Conservation (phyloP, 1,140 invertebrate genomes). For the Acromyrmex heyeri region DNA sequence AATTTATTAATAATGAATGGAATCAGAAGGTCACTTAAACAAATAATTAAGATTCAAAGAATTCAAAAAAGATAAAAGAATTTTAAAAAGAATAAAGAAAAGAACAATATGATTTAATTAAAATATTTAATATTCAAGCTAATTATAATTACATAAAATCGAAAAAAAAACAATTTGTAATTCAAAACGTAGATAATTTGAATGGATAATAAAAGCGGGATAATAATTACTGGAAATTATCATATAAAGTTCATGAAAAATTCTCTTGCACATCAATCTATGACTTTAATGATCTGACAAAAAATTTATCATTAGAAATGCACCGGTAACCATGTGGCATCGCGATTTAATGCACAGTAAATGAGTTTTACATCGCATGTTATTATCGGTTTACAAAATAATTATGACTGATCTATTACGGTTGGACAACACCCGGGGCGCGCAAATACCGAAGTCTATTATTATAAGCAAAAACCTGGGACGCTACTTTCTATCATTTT, state of each 20-base stretch:
- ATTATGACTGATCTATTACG: conserved; percentile 10
- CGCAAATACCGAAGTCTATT: neutral
- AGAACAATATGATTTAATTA: neutral
- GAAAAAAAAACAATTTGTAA: neutral
- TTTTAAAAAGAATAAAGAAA: neutral
- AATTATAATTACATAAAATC: neutral
- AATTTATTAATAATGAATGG: neutral
- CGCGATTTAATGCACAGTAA: neutral
- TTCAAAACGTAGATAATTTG: neutral
- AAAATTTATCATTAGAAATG: conserved; percentile 12
- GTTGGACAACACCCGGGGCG: neutral
- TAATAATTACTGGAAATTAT: neutral
- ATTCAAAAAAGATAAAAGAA: too few relatives aligned
- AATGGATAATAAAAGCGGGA: neutral
- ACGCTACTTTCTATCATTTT: conserved; percentile 8
- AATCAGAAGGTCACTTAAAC: neutral
- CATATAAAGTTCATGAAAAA: neutral
- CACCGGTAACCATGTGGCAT: neutral
- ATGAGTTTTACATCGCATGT: neutral
- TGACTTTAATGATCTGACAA: neutral
- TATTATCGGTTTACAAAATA: neutral
- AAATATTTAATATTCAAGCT: neutral
- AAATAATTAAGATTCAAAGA: neutral
- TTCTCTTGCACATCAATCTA: neutral
- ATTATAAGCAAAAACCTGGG: conserved; percentile 26